Conservation (phyloP, 2,797 vertebrate species). For the Gouania willdenowi region DNA sequence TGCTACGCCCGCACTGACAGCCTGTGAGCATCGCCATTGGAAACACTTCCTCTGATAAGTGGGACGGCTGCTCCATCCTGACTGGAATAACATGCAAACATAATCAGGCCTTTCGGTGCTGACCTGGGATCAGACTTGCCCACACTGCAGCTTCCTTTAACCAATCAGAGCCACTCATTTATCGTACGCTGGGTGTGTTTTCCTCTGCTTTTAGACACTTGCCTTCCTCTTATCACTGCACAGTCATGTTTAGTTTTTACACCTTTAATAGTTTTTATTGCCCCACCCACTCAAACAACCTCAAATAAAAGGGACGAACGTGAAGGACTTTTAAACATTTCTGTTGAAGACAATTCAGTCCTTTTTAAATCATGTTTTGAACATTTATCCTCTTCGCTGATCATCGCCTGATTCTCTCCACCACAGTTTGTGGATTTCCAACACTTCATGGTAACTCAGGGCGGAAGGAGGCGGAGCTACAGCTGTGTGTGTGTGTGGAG, state of each 20-base stretch:
- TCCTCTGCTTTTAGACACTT: too few species aligned
- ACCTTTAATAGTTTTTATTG: too few species aligned
- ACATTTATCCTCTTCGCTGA: background rate
- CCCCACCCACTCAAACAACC: too few species aligned
- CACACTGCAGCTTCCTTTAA: background rate
- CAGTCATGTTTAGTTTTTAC: too few species aligned
- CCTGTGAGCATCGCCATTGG: conserved; percentile 42
- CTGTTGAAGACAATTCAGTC: background rate
- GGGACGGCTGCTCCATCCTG: background rate
- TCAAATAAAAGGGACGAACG: too few species aligned
- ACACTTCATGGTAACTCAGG: background rate
- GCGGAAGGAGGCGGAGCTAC: conserved; percentile 10
- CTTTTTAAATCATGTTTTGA: background rate
- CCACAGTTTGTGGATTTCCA: background rate
- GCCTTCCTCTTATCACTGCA: too few species aligned
- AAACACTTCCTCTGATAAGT: conserved; percentile 15
- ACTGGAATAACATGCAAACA: background rate
- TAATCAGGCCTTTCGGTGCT: conserved; percentile 1
- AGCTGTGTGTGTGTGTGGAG: conserved; percentile 39
- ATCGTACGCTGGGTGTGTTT: too few species aligned
- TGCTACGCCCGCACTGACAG: conserved; percentile 61
- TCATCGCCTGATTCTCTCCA: background rate
- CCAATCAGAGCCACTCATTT: background rate
- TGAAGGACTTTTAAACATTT: background rate
- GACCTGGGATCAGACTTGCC: background rate